Conservation (phyloP, 2,113 vertebrate species). For the Xiphophorus couchianus region DNA sequence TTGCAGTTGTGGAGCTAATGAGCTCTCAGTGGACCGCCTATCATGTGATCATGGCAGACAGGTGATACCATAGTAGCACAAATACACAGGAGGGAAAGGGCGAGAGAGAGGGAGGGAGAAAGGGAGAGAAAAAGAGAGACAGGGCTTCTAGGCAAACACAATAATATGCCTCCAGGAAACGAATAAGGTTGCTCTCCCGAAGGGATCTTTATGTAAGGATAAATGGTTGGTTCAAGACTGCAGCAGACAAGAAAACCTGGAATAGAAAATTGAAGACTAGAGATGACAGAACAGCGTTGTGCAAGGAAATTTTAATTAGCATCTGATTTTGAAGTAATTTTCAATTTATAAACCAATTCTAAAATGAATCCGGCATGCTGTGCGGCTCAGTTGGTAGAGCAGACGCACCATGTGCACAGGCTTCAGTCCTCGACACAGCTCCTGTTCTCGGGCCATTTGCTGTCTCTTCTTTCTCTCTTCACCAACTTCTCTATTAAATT, state of each 20-base stretch:
- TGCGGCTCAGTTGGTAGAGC: background rate
- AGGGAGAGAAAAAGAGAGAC: constrained; percentile 41
- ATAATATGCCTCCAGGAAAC: constrained; percentile 55
- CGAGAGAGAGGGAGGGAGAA: constrained; percentile 22
- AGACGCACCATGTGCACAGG: background rate
- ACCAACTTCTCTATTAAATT: background rate
- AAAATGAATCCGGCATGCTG: background rate
- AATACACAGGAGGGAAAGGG: constrained; percentile 53
- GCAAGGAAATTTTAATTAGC: constrained; percentile 3
- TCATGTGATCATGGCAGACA: constrained; percentile 71
- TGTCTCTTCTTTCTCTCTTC: background rate
- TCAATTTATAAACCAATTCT: constrained; percentile 23
- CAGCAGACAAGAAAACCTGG: background rate
- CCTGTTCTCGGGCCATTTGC: background rate
- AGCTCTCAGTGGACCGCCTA: constrained; percentile 67
- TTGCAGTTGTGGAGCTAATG: constrained; percentile 65
- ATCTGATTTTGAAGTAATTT: constrained; percentile 1
- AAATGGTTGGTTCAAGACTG: constrained; percentile 23
- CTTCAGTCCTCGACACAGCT: background rate
- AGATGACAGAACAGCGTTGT: background rate
- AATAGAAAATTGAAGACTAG: background rate
- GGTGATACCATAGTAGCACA: constrained; percentile 68
- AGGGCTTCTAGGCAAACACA: constrained; percentile 58
- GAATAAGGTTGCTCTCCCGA: constrained; percentile 35
- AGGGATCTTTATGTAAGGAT: constrained; percentile 44